phyloP scores from a whole-genome alignment of 1,140 invertebrate species.

The Polypedilum vanderplanki region DNA sequence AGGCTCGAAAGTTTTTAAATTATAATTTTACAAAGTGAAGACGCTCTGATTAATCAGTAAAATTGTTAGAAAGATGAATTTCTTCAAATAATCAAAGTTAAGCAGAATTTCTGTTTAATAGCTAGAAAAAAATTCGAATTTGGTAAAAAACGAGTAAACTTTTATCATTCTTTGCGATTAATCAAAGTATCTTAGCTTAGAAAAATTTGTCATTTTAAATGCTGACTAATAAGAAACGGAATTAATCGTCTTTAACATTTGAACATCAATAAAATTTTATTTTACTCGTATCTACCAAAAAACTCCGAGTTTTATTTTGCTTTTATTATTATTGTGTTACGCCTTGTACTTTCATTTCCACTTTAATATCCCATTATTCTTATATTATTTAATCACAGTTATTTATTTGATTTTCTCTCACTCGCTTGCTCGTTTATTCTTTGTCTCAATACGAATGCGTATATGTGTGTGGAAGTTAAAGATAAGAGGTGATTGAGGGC shows the following conservation, averaged over 20 bases:
- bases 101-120: too few species aligned
- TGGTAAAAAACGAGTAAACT: too few species aligned
- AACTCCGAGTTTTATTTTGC: not conserved
- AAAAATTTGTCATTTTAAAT: not conserved
- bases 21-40: too few species aligned
- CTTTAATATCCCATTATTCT: not conserved
- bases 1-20: not conserved
- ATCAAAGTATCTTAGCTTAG: too few species aligned
- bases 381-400: slow-evolving; percentile 19
- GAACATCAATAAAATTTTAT: slow-evolving; percentile 1
- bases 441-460: not conserved
- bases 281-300: not conserved
- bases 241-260: not conserved
- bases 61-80: too few species aligned
- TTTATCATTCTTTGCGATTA: too few species aligned
- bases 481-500: slow-evolving; percentile 16
- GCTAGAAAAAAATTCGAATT: too few species aligned
- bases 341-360: not conserved
- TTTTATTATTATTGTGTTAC: not conserved
- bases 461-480: not conserved
- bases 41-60: too few species aligned
- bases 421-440: too few species aligned
- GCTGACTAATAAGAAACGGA: not conserved
- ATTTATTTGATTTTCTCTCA: not conserved
- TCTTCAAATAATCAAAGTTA: too few species aligned